Percentiles rank a stretch among this genome's conserved stretches.
phyloP scores from a whole-genome alignment of 2,113 vertebrate species.

The Rafetus swinhoei region DNA sequence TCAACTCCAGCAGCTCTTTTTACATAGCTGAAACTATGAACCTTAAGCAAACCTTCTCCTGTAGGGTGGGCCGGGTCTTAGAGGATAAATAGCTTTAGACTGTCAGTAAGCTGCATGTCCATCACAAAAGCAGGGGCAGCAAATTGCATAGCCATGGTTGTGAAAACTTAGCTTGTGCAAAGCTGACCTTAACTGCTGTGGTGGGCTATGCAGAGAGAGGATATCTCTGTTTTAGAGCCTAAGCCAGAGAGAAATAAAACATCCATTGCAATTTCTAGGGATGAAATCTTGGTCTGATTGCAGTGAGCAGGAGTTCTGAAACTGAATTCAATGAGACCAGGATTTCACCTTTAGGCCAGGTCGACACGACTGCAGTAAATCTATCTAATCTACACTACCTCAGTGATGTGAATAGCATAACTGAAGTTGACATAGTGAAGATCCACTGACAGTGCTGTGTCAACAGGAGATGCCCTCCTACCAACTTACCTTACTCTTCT shows the following conservation, averaged over 20 bases:
- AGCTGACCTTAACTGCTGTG: not conserved
- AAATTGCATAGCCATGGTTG: not conserved
- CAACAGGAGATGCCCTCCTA: too few relatives aligned
- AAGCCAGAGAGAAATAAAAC: not conserved
- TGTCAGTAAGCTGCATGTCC: slow-evolving; percentile 34
- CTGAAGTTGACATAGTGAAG: too few relatives aligned
- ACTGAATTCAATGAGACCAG: not conserved
- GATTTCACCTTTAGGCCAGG: not conserved
- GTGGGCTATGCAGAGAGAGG: not conserved
- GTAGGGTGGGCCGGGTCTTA: too few relatives aligned
- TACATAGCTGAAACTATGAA: too few relatives aligned
- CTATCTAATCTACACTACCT: too few relatives aligned
- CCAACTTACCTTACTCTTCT: too few relatives aligned
- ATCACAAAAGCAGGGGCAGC: not conserved
- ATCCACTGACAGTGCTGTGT: too few relatives aligned
- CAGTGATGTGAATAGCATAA: too few relatives aligned
- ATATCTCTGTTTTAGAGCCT: not conserved
- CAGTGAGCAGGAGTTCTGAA: not conserved
- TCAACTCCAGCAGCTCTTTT: too few relatives aligned
- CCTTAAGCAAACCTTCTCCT: too few relatives aligned
- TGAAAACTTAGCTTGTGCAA: not conserved
- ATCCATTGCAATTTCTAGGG: not conserved
- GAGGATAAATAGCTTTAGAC: not conserved
- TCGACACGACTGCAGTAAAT: too few relatives aligned
- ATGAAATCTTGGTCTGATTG: not conserved